phyloP scores from a whole-genome alignment of 2,888 invertebrate genomes.

The Gibbula magus region DNA sequence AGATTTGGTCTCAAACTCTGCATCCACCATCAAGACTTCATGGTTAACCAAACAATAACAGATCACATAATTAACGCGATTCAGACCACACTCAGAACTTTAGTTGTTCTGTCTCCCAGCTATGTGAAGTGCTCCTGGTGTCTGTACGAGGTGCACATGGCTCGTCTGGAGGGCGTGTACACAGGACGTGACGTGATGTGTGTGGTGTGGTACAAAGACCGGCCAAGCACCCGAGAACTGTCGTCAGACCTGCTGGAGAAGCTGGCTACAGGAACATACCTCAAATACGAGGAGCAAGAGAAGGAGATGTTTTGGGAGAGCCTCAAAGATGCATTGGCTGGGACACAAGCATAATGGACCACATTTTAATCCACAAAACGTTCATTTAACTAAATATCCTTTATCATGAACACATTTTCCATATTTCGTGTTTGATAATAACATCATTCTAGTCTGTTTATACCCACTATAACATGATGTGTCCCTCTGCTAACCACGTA shows the following conservation, averaged over 20 bases:
- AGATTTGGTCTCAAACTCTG: neutral
- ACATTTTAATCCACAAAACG: too few relatives aligned
- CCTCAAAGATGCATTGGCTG: too few relatives aligned
- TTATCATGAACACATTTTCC: too few relatives aligned
- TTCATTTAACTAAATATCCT: too few relatives aligned
- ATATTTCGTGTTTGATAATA: too few relatives aligned
- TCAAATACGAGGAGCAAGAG: neutral
- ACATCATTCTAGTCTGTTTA: too few relatives aligned
- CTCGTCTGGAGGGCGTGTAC: constrained; percentile 41
- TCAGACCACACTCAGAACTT: constrained; percentile 31
- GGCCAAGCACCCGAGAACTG: neutral
- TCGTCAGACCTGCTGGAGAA: neutral
- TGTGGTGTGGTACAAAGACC: constrained; percentile 18
- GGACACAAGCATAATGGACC: too few relatives aligned
- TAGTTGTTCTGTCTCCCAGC: constrained; percentile 33
- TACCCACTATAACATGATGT: too few relatives aligned
- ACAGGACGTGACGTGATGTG: constrained; percentile 40
- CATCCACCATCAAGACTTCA: constrained; percentile 9
- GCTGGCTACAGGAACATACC: neutral
- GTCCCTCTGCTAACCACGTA: too few relatives aligned
- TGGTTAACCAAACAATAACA: constrained; percentile 30
- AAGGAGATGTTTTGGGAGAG: neutral
- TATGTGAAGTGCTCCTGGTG: constrained; percentile 43
- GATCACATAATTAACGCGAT: constrained; percentile 42
- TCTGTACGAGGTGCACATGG: constrained; percentile 43